Evolutionary conservation across 2,888 invertebrate species (phyloP).

Genomic region (Poecilus cupreus): DNA sequence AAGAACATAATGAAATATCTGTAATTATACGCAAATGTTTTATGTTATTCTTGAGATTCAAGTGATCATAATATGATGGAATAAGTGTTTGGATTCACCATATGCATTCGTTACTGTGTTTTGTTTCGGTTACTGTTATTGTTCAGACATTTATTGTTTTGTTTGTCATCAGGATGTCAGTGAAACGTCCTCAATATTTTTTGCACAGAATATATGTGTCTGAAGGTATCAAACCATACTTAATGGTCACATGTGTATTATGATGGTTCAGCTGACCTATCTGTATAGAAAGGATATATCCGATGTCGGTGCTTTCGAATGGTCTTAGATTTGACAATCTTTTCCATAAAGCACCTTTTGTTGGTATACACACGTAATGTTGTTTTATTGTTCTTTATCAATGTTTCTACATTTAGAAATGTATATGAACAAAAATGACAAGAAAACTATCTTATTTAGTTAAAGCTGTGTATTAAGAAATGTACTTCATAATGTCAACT

Average conservation of each 20-base stretch:
- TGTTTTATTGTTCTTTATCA: slow-evolving; percentile 59
- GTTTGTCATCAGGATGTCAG: slow-evolving; percentile 17
- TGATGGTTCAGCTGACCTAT: slow-evolving; percentile 48
- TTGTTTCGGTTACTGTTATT: slow-evolving; percentile 6
- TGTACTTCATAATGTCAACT: slow-evolving; percentile 59
- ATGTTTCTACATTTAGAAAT: slow-evolving; percentile 59
- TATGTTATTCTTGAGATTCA: background rate
- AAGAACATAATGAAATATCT: slow-evolving; percentile 19
- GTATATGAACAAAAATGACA: slow-evolving; percentile 57
- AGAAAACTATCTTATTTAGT: slow-evolving; percentile 58
- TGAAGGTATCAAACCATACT: slow-evolving; percentile 49
- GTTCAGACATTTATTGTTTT: background rate
- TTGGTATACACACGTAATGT: slow-evolving; percentile 57
- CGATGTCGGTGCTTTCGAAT: slow-evolving; percentile 54
- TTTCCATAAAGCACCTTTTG: slow-evolving; percentile 58
- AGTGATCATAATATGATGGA: background rate
- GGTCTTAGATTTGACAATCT: slow-evolving; percentile 54
- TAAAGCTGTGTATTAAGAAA: slow-evolving; percentile 58
- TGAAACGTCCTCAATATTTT: slow-evolving; percentile 44
- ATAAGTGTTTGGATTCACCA: background rate
- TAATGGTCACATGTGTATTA: slow-evolving; percentile 53
- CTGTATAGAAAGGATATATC: slow-evolving; percentile 50
- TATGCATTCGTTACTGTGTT: background rate
- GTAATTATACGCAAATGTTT: slow-evolving; percentile 16
- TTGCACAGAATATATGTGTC: slow-evolving; percentile 57